Base-by-base conservation (phyloP, 1,140 invertebrate species). In the Chironomus tepperi region DNA sequence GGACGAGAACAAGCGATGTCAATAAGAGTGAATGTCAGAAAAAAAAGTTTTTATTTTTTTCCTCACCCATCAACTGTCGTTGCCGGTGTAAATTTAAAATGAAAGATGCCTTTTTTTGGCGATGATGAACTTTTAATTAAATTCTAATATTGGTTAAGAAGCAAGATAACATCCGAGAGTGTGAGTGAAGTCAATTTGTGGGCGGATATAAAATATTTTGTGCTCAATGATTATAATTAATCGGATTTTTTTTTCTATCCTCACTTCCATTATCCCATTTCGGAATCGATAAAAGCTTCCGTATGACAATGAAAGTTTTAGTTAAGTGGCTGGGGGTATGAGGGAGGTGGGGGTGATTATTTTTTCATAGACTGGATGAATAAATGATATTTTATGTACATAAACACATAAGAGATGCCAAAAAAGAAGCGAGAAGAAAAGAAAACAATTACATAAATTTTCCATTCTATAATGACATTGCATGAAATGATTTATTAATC, bases 91-190 rank as follows among this genome's bases (percentile, higher is more conserved):
- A 57, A 57, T 57, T 57, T 57, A 57, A 15, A n/a, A 5, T 15
- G 12, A 12, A 57, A 57, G n/a, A 57, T 5, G 12, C 12, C 47
- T 57, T n/a, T 57, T 57, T 47, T 57, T 57, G 47, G 16, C 0
- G 65, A 70, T 70, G 65, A 70, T 70, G 65, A 21, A 70, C 16
- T 70, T 70, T 70, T 70, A 70, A 70, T 70, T 70, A 70, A 70
- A 70, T 70, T 70, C 19, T 70, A 21, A 70, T 57, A 57, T 15
- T 57, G 12, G 12, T 12, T 47, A 15, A 47, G 43, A 12, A 57
- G 12, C 1, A 18, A 9, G 7, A 16, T 70, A 9, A 34, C 24
- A 34, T 34, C 5, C 5, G 16, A 70, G 65, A 19, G 9, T 3
- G 65, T 70, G 9, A 18, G 65, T 19, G 3, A 16, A 70, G 6